These are phyloP conservation scores for Botrylloides violaceus DNA, from an alignment of 23 tunicate genomes.

Conservation along the genomic window DNA sequence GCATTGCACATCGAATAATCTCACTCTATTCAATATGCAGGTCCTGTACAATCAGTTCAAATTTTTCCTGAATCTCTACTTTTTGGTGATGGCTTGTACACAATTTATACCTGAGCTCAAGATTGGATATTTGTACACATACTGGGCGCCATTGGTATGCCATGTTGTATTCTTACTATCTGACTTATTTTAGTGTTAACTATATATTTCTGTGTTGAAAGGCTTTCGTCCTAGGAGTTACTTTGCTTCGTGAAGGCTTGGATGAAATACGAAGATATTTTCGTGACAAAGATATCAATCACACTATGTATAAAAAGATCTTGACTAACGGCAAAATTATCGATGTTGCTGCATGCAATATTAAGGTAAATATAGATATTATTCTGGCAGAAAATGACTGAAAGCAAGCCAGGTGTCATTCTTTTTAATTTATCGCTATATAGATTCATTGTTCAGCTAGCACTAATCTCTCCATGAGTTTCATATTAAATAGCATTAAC, in stretches of 20 bases:
- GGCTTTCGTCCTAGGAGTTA: slow-evolving; percentile 83
- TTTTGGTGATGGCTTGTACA: slow-evolving; percentile 78
- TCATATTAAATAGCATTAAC: no score
- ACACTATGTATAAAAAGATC: slow-evolving; percentile 48
- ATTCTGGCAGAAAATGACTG: background rate
- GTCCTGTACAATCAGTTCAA: slow-evolving; percentile 91
- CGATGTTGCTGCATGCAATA: slow-evolving; percentile 32
- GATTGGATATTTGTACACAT: slow-evolving; percentile 84
- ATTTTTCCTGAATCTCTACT: slow-evolving; percentile 80
- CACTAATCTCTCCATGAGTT: no score
- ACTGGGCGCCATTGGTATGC: slow-evolving; percentile 90
- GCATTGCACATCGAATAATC: background rate
- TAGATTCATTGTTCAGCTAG: no score
- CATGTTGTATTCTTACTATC: background rate
- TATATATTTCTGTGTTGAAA: background rate
- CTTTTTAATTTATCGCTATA: no score
- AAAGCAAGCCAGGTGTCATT: no score
- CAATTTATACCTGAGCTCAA: slow-evolving; percentile 81
- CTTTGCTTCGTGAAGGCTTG: slow-evolving; percentile 67
- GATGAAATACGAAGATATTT: slow-evolving; percentile 62
- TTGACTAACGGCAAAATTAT: slow-evolving; percentile 33
- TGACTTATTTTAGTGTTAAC: background rate
- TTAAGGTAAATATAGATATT: slow-evolving; percentile 20
- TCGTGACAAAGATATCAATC: slow-evolving; percentile 85
- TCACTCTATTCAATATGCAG: slow-evolving; percentile 20